Evolutionary conservation across 1,140 invertebrate genomes (phyloP), one percentile per base, ranked within the genome.

Genomic region (Pomacea maculata): DNA sequence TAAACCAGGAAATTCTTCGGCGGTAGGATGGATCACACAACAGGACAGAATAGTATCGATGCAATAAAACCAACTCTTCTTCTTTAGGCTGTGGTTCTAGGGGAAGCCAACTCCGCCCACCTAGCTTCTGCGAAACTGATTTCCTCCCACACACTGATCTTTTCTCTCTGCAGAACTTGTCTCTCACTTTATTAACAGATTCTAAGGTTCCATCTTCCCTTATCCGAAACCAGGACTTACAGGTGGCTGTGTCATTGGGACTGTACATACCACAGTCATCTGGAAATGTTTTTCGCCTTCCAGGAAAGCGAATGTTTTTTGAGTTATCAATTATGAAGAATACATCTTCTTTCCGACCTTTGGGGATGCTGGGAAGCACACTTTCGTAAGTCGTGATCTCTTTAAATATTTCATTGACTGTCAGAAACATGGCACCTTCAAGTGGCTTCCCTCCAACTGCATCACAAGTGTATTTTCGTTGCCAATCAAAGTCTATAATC

Each of bases 181-280:
- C 77, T 11, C 54, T 17, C n/a, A 67, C 45, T 45, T 78, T 78
- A n/a, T 67, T 78, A 11, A 78, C 7, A 17, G 61, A 65, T 63
- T 78, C 65, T 54, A 78, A 54, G 11, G 68, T 70, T 25, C 29
- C 55, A 54, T 70, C 65, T 29, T 64, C 15, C 11, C 21, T 67
- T 7, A 70, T n/a, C 64, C 67, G 77, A 65, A 70, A 78, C 63
- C 45, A 78, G 14, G 64, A 54, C 45, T 78, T 78, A 54, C 77
- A 70, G 0, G 77, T 78, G 34, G 77, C 68, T 3, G 64, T 65
- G 17, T 67, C 57, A 19, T 54, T 19, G 45, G 67, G 77, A 21
- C 68, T 70, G 67, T 78, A 78, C 45, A 64, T 65, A 11, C 77
- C 77, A 34, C 77, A 78, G 19, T 78, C 77, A 67, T 78, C 77